Conservation (phyloP, 35 echinoderm and acorn worm genomes). For the Nesometra sesokonis region DNA sequence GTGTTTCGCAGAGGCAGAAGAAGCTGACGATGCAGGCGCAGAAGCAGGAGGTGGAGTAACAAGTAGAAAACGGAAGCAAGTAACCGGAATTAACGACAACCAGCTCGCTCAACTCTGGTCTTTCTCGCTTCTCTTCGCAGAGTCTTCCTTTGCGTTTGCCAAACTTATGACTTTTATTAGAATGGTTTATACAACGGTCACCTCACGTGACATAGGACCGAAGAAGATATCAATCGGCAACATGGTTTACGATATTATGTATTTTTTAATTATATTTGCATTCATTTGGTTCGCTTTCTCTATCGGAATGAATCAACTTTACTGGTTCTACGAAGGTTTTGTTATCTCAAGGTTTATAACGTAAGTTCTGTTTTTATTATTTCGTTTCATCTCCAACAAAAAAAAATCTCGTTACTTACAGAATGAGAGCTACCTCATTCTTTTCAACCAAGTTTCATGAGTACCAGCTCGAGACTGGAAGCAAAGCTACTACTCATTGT, state of each 20-base stretch:
- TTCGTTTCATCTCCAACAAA: too few relatives aligned
- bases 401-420: too few relatives aligned
- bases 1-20: not conserved
- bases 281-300: constrained; percentile 15
- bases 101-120: not conserved
- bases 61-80: not conserved
- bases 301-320: constrained; percentile 8
- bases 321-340: not conserved
- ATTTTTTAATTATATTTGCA: constrained; percentile 5
- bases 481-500: too few relatives aligned
- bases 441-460: too few relatives aligned
- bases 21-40: not conserved
- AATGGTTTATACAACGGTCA: not conserved
- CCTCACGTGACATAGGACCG: not conserved
- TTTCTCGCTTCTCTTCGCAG: not conserved
- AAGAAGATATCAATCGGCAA: constrained; percentile 8
- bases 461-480: too few relatives aligned
- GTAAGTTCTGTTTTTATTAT: not conserved
- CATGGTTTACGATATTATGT: not conserved
- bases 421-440: too few relatives aligned
- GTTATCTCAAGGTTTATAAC: not conserved
- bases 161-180: not conserved
- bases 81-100: not conserved
- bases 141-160: not conserved
- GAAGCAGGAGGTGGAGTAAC: not conserved